Conservation (phyloP, 2,113 vertebrate species). For the Melanotaenia duboulayi region DNA sequence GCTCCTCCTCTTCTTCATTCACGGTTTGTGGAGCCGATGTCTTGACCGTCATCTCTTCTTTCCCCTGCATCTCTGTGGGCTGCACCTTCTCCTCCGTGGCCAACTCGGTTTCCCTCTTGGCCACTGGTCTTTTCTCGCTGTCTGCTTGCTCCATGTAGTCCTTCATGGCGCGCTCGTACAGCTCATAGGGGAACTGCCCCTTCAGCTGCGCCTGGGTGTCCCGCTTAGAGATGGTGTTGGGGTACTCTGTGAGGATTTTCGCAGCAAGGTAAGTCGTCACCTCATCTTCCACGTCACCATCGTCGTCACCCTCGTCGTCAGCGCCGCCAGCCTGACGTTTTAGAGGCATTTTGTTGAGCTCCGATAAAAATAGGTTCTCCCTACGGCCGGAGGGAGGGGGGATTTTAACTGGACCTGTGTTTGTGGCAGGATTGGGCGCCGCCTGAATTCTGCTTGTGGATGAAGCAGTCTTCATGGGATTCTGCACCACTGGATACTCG, state of each 20-base stretch:
- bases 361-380: constrained; percentile 84
- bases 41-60: constrained; percentile 82
- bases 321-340: constrained; percentile 77
- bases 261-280: constrained; percentile 91
- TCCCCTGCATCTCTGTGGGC: constrained; percentile 61
- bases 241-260: constrained; percentile 91
- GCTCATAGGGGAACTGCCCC: constrained; percentile 86
- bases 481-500: constrained; percentile 86
- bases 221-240: constrained; percentile 86
- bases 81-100: constrained; percentile 41
- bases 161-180: constrained; percentile 88
- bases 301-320: constrained; percentile 83
- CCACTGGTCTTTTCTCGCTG: constrained; percentile 72
- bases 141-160: constrained; percentile 86
- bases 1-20: constrained; percentile 83
- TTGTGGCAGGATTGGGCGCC: constrained; percentile 70
- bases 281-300: constrained; percentile 89
- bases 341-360: constrained; percentile 85
- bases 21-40: constrained; percentile 88
- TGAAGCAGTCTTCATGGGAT: constrained; percentile 84
- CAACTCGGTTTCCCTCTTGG: constrained; percentile 84
- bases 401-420: constrained; percentile 56
- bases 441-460: constrained; percentile 80
- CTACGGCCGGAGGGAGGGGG: constrained; percentile 78
- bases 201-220: constrained; percentile 76